Conservation (phyloP, 2,888 invertebrate species). For the Taphrorychus bicolor region DNA sequence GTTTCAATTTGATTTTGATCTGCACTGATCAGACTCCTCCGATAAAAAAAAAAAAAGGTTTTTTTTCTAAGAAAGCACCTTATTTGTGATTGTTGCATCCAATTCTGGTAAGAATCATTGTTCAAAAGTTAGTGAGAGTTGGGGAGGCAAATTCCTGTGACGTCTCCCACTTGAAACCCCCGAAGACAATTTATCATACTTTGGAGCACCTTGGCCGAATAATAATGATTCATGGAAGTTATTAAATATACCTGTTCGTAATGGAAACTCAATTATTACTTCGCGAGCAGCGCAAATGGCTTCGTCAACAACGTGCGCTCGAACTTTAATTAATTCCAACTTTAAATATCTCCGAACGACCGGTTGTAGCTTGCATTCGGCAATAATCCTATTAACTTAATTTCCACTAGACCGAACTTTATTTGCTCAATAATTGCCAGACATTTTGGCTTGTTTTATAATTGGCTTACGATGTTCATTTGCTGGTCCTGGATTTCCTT, state of each 20-base stretch:
- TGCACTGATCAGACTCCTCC: neutral
- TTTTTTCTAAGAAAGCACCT: too few species aligned
- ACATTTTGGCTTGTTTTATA: conserved; percentile 10
- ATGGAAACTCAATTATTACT: neutral
- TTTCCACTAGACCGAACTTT: conserved; percentile 15
- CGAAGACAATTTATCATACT: too few species aligned
- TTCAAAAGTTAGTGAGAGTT: too few species aligned
- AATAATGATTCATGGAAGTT: neutral
- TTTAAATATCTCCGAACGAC: conserved; percentile 11
- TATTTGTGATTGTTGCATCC: too few species aligned
- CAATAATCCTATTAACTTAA: conserved; percentile 24
- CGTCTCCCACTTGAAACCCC: too few species aligned
- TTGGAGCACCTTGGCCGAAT: neutral
- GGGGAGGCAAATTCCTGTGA: too few species aligned
- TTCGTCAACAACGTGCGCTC: conserved; percentile 8
- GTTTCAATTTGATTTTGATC: neutral
- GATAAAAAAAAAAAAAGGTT: neutral
- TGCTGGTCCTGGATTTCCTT: conserved; percentile 94
- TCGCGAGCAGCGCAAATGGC: neutral
- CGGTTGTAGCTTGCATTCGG: conserved; percentile 11
- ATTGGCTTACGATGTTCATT: conserved; percentile 82
- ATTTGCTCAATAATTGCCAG: conserved; percentile 16
- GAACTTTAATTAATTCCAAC: conserved; percentile 18
- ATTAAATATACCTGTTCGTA: neutral
- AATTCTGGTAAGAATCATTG: too few species aligned